These are phyloP conservation scores for Erebia aethiops DNA, from an alignment of 2,888 invertebrate genomes.

Conservation along the genomic window DNA sequence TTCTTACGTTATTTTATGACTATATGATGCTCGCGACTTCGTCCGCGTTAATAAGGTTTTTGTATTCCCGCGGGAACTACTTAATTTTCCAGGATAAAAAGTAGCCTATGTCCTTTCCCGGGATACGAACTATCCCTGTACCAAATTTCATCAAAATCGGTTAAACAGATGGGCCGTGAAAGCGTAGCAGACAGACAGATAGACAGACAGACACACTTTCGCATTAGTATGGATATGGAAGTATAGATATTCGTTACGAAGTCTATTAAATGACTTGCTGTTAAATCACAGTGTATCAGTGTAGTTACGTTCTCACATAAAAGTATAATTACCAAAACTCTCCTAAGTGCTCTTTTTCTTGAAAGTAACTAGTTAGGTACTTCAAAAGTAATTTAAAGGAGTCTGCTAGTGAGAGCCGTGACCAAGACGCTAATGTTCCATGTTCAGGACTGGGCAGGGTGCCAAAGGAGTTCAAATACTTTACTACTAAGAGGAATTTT, in stretches of 20 bases:
- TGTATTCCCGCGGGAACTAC: no score
- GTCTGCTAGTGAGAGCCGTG: constrained; percentile 25
- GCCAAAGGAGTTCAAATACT: constrained; percentile 33
- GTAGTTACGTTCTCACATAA: constrained; percentile 3
- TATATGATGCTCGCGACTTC: neutral
- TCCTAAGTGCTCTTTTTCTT: constrained; percentile 27
- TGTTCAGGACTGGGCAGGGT: constrained; percentile 31
- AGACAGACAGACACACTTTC: no score
- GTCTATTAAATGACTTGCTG: no score
- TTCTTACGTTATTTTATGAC: neutral
- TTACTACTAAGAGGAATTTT: constrained; percentile 29
- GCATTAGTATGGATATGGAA: no score
- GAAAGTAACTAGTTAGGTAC: constrained; percentile 27
- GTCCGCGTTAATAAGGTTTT: no score
- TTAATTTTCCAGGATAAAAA: no score
- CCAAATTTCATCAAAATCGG: no score
- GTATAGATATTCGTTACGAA: no score
- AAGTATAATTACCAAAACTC: constrained; percentile 11
- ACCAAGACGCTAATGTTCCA: constrained; percentile 34
- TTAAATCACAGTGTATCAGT: neutral
- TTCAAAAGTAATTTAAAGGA: constrained; percentile 35
- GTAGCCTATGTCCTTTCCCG: no score
- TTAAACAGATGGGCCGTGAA: no score
- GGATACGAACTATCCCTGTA: no score
- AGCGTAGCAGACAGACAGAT: no score